Conservation (phyloP, 2,797 vertebrate genomes). For the Microctenopoma stevenorrisi region DNA sequence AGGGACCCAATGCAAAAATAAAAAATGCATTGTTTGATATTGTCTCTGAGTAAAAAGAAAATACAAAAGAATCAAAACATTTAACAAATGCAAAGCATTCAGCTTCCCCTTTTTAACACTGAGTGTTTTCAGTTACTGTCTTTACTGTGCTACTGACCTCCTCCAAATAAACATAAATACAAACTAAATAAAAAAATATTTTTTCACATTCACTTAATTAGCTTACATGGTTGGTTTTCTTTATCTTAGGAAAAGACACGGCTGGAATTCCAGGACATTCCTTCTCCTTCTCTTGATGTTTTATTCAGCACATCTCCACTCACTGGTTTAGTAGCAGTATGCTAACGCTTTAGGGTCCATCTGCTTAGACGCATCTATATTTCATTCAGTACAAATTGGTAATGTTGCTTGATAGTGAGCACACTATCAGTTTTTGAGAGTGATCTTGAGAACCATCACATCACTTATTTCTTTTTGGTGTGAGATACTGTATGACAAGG, state of each 20-base stretch:
- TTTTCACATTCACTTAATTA: conserved; percentile 86
- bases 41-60: conserved; percentile 76
- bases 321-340: conserved; percentile 50
- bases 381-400: conserved; percentile 50
- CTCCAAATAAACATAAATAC: conserved; percentile 74
- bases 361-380: conserved; percentile 58
- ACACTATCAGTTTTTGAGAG: conserved; percentile 52
- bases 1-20: conserved; percentile 64
- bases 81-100: conserved; percentile 44
- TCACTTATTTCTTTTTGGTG: conserved; percentile 70
- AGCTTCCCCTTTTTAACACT: conserved; percentile 50
- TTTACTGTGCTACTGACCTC: conserved; percentile 70
- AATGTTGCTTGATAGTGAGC: conserved; percentile 63
- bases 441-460: conserved; percentile 58
- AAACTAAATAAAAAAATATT: conserved; percentile 80
- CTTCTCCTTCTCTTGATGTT: conserved; percentile 64
- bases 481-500: conserved; percentile 70
- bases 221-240: conserved; percentile 81
- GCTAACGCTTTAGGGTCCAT: conserved; percentile 56
- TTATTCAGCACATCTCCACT: conserved; percentile 46
- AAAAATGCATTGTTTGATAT: conserved; percentile 62
- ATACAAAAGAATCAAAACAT: conserved; percentile 64
- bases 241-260: conserved; percentile 72
- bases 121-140: conserved; percentile 45
- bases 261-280: conserved; percentile 61